These are phyloP conservation scores for Formica selysi DNA, from an alignment of 1,140 invertebrate genomes.

Conservation along the genomic window DNA sequence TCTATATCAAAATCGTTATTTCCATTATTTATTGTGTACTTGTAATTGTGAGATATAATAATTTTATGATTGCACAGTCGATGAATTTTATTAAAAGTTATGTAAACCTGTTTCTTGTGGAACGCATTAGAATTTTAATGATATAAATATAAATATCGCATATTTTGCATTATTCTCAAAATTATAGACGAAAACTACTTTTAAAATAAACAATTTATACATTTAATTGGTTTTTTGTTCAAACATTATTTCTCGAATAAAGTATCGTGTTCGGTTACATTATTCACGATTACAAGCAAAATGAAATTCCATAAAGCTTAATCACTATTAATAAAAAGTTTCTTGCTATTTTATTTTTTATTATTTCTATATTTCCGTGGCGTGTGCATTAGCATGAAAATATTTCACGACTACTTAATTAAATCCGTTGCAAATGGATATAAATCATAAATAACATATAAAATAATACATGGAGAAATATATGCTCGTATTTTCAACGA, in stretches of 20 bases:
- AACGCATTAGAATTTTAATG: not conserved
- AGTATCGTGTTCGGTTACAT: not conserved
- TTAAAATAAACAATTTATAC: conserved; percentile 6
- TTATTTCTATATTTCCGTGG: conserved; percentile 25
- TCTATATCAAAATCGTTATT: conserved; percentile 66
- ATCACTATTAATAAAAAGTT: conserved; percentile 32
- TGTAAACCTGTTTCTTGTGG: not conserved
- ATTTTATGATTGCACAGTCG: not conserved
- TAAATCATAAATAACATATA: conserved; percentile 59
- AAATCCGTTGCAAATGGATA: conserved; percentile 40
- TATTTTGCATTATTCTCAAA: not conserved
- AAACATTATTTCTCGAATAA: conserved; percentile 13
- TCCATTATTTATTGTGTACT: not conserved
- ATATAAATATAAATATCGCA: not conserved
- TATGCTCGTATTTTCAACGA: conserved; percentile 52
- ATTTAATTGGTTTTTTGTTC: not conserved
- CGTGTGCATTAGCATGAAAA: conserved; percentile 42
- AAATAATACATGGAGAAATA: conserved; percentile 46
- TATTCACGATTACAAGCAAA: conserved; percentile 13
- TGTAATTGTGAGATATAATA: conserved; percentile 8
- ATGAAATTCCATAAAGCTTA: conserved; percentile 16
- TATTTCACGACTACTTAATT: conserved; percentile 55
- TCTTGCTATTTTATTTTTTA: conserved; percentile 6
- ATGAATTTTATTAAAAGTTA: not conserved
- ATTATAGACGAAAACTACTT: not conserved